phyloP scores from a whole-genome alignment of 1,140 invertebrate species.

The Trypoxylus dichotomus region DNA sequence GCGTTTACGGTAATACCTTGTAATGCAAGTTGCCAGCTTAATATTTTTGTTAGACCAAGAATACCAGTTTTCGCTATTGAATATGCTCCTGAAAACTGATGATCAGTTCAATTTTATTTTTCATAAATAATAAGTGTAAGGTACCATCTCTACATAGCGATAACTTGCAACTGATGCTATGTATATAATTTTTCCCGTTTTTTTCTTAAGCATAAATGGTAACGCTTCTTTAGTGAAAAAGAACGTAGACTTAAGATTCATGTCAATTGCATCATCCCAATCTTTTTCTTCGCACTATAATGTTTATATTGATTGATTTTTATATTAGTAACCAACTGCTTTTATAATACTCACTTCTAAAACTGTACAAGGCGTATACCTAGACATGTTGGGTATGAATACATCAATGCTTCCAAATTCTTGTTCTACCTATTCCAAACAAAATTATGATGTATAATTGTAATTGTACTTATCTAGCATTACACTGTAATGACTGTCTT shows the following conservation, averaged over 20 bases:
- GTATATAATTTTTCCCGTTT: slow-evolving; percentile 81
- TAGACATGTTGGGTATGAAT: slow-evolving; percentile 87
- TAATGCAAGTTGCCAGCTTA: slow-evolving; percentile 69
- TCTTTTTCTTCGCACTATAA: slow-evolving; percentile 73
- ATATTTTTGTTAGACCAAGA: slow-evolving; percentile 83
- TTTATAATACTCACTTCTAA: slow-evolving; percentile 66
- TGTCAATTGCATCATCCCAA: slow-evolving; percentile 96
- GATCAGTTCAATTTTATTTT: slow-evolving; percentile 32
- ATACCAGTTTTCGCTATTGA: slow-evolving; percentile 94
- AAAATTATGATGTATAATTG: no score
- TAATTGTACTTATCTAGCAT: no score
- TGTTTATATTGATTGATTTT: slow-evolving; percentile 1
- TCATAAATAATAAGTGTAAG: not conserved
- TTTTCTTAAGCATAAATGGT: slow-evolving; percentile 77
- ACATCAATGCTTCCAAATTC: slow-evolving; percentile 91
- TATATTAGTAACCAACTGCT: slow-evolving; percentile 33
- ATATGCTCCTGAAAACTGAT: slow-evolving; percentile 74
- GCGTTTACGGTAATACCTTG: slow-evolving; percentile 92
- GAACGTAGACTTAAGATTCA: slow-evolving; percentile 91
- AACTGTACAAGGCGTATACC: slow-evolving; percentile 84
- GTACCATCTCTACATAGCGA: slow-evolving; percentile 70
- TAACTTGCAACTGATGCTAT: slow-evolving; percentile 89
- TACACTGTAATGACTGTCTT: no score
- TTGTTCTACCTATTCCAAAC: slow-evolving; percentile 44
- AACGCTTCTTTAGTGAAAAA: slow-evolving; percentile 85